phyloP scores from a whole-genome alignment of 2,888 invertebrate species.

The Lasioglossum marginatum region DNA sequence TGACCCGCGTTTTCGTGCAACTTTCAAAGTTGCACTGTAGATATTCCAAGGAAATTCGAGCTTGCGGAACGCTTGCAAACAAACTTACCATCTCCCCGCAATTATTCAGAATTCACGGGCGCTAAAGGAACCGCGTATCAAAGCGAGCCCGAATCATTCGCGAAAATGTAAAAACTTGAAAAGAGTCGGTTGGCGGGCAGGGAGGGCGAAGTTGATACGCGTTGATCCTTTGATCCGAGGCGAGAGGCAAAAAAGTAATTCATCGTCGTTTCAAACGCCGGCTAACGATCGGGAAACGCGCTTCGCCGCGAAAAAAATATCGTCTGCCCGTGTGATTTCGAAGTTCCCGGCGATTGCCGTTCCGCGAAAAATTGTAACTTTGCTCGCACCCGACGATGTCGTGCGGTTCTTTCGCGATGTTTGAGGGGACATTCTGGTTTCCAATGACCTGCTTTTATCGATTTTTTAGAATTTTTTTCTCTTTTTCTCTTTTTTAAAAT shows the following conservation, averaged over 20 bases:
- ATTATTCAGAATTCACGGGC: neutral
- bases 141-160: slow-evolving; percentile 3
- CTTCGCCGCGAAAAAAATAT: neutral
- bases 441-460: neutral
- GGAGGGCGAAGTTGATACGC: neutral
- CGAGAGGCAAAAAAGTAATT: slow-evolving; percentile 4
- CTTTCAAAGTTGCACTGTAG: neutral
- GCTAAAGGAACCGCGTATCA: neutral
- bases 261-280: slow-evolving; percentile 5
- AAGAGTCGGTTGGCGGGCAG: neutral
- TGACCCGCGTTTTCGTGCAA: neutral
- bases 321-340: neutral
- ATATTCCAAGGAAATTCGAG: neutral
- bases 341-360: neutral
- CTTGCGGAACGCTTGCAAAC: neutral
- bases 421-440: too few species aligned
- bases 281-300: slow-evolving; percentile 11
- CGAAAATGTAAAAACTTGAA: neutral
- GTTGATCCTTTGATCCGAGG: slow-evolving; percentile 7
- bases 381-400: neutral
- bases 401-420: too few species aligned
- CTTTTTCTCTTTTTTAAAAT: too few species aligned
- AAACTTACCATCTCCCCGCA: neutral
- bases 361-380: neutral
- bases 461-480: neutral